Percentiles rank a stretch among this genome's conserved stretches.
Evolutionary conservation across 1,140 invertebrate species (phyloP).

Genomic region (Papilio aristodemus): DNA sequence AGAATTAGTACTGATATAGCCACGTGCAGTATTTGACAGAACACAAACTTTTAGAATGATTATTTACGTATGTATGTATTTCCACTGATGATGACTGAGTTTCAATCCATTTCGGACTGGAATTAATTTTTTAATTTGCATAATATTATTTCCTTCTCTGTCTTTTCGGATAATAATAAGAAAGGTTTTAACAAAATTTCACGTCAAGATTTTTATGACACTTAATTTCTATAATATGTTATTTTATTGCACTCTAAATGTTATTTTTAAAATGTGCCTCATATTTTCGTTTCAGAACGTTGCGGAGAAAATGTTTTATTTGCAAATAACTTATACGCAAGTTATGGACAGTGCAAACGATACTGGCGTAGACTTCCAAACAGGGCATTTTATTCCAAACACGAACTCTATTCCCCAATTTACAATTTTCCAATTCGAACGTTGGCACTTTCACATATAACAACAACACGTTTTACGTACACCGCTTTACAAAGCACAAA

Average conservation of each 20-base stretch:
- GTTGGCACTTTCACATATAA: conserved; percentile 26
- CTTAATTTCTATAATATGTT: not conserved
- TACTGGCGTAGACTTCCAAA: conserved; percentile 10
- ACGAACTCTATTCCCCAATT: conserved; percentile 31
- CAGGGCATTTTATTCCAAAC: conserved; percentile 17
- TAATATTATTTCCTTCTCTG: too few relatives aligned
- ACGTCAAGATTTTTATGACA: too few relatives aligned
- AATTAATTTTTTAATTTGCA: too few relatives aligned
- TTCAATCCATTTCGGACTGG: too few relatives aligned
- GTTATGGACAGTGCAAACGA: conserved; percentile 23
- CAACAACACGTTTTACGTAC: conserved; percentile 23
- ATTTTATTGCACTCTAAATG: not conserved
- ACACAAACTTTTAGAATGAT: too few relatives aligned
- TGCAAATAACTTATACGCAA: conserved; percentile 17
- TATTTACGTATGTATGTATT: too few relatives aligned
- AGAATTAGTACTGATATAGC: too few relatives aligned
- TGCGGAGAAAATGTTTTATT: conserved; percentile 6
- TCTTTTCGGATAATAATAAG: too few relatives aligned
- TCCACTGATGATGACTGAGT: too few relatives aligned
- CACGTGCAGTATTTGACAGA: too few relatives aligned
- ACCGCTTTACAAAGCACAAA: conserved; percentile 19
- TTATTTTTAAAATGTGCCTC: not conserved
- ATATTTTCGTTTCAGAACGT: not conserved
- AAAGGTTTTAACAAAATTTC: too few relatives aligned
- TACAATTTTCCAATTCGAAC: conserved; percentile 31